Base-by-base conservation (phyloP, 1,140 invertebrate species). In the Cotesia typhae region DNA sequence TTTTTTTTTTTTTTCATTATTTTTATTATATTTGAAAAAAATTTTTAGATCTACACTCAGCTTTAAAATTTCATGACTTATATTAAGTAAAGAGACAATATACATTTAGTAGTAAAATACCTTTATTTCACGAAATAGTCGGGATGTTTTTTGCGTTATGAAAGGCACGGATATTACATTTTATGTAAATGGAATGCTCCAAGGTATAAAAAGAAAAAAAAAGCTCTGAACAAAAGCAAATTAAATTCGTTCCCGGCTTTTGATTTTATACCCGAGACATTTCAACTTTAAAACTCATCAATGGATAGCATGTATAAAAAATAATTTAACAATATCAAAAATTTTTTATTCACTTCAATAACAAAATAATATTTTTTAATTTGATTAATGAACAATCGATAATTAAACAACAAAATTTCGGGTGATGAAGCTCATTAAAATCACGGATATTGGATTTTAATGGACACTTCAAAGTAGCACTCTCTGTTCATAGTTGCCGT, bases 381-480 rank as follows among this genome's bases (percentile, higher is more conserved):
- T 2, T 47, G 41, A 47, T 47, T 10, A 47, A 66, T 69, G 41
- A 41, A 68, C 53, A 35, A 35, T 61, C 9, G 20, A 52, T 59
- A 69, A 41, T 69, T 35, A 14, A 69, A 36, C 28, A 28, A 3
- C 1, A 28, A 28, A 28, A 47, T 47, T 47, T 47, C 10, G 41
- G 5, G 0, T 7, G 6, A 10, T 47, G n/a, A 67, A 36, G 37
- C 61, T 73, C 72, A 73, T 73, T 73, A 73, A 73, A 69, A 73
- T 59, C 69, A 66, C 59, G 47, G 72, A 73, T 73, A 73, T 73
- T 73, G 72, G 72, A 69, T 73, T 73, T 73, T 73, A 73, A 73
- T 73, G 72, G 68, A 60, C 37, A 73, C 72, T 73, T 68, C 35
- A 73, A 73, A 73, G 67, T 69, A 73, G 35, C 64, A 36, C 61